Evolutionary conservation across 2,113 vertebrate genomes (phyloP).

Genomic region (Pithys albifrons): DNA sequence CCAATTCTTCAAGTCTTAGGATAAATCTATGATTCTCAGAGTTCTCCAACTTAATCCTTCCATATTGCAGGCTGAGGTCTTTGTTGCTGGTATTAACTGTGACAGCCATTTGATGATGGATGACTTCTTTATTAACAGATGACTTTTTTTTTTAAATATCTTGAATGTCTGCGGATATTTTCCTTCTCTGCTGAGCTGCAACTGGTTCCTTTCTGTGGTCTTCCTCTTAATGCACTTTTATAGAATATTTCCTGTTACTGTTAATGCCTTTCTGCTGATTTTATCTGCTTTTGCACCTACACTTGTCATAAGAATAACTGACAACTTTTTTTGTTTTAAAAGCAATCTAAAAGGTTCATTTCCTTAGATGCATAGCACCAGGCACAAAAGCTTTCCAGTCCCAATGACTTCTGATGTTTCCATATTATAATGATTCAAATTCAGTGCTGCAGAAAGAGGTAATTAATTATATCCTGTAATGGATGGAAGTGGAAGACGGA

Average conservation of each 20-base stretch:
- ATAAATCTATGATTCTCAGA: neutral
- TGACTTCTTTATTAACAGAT: neutral
- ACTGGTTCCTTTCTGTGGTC: neutral
- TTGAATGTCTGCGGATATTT: neutral
- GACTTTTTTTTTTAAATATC: neutral
- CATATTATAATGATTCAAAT: neutral
- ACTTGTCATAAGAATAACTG: neutral
- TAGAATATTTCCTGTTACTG: neutral
- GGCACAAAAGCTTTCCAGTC: neutral
- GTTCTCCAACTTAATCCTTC: neutral
- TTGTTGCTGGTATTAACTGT: neutral
- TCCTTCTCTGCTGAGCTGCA: neutral
- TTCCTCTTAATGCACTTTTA: conserved; percentile 3
- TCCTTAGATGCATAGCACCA: neutral
- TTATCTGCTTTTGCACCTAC: neutral
- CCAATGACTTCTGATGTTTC: neutral
- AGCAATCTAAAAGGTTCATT: neutral
- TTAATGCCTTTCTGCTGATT: conserved; percentile 8
- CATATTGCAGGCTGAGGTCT: neutral
- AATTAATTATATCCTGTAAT: neutral
- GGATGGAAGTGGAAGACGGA: neutral
- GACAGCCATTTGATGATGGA: neutral
- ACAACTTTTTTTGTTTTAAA: neutral
- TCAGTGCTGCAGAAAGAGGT: neutral
- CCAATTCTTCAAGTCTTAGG: neutral